phyloP scores from a whole-genome alignment of 2,113 vertebrate species.

The Diglossa brunneiventris region DNA sequence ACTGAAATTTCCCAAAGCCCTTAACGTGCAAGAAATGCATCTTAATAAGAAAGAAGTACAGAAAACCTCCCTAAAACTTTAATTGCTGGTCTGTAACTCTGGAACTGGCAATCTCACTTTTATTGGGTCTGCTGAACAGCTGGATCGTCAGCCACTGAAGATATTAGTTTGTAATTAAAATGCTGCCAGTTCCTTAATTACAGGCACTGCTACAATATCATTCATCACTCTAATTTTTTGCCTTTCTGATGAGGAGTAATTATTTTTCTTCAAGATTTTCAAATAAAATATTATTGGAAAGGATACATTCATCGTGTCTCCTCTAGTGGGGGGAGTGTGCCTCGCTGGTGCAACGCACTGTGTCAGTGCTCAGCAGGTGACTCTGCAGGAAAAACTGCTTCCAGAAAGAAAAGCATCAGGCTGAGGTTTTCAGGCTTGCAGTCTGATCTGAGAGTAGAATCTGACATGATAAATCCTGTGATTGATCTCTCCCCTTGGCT shows the following conservation, averaged over 20 bases:
- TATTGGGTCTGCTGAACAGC: slow-evolving; percentile 42
- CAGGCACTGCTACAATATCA: neutral
- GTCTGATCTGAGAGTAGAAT: neutral
- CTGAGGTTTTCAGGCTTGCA: neutral
- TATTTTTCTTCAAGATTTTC: slow-evolving; percentile 36
- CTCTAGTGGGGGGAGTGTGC: neutral
- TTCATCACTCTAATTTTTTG: slow-evolving; percentile 43
- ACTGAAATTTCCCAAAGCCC: neutral
- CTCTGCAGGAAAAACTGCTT: neutral
- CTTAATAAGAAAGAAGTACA: neutral
- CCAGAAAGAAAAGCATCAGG: neutral
- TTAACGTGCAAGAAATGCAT: neutral
- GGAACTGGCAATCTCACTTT: neutral
- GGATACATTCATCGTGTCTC: neutral
- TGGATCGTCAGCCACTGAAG: slow-evolving; percentile 48
- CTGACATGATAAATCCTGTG: neutral
- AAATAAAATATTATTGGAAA: slow-evolving; percentile 28
- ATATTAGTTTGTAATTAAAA: slow-evolving; percentile 70
- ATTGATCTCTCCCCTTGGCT: neutral
- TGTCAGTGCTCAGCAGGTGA: neutral
- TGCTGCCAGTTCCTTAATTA: slow-evolving; percentile 62
- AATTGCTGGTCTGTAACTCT: neutral
- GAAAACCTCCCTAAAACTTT: neutral
- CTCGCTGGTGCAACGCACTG: neutral
- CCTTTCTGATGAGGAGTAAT: slow-evolving; percentile 51